A percentile compares a stretch with the other conserved stretches of the same genome.
Evolutionary conservation across 1,140 invertebrate species (phyloP).

Genomic region (Zaprionus inermis): DNA sequence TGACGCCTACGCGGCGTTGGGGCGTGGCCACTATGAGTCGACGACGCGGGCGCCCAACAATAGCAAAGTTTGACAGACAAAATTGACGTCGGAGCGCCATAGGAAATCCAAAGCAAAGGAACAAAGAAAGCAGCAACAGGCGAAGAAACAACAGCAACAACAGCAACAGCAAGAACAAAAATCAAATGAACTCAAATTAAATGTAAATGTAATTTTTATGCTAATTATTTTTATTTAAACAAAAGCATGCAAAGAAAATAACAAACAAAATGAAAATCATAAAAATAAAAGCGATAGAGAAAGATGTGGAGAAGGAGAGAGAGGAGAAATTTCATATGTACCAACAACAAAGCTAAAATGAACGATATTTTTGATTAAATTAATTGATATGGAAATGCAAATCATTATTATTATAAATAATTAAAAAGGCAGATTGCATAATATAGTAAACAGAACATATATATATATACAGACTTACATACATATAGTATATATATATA

Average conservation of each 20-base stretch:
- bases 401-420: constrained; percentile 68
- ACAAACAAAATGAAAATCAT: constrained; percentile 29
- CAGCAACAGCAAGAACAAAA: constrained; percentile 70
- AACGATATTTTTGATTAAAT: constrained; percentile 78
- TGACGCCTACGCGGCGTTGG: constrained; percentile 88
- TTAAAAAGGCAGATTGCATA: constrained; percentile 67
- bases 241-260: constrained; percentile 39
- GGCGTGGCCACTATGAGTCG: constrained; percentile 85
- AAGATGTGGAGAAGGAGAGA: constrained; percentile 25
- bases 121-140: constrained; percentile 58
- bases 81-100: constrained; percentile 59
- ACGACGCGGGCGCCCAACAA: constrained; percentile 84
- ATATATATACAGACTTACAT: constrained; percentile 37
- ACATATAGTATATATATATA: constrained; percentile 37
- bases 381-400: constrained; percentile 66
- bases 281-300: constrained; percentile 16
- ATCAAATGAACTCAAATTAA: constrained; percentile 84
- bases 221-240: constrained; percentile 84
- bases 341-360: constrained; percentile 48
- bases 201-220: constrained; percentile 84
- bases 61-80: constrained; percentile 86
- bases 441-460: constrained; percentile 46
- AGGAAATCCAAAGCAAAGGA: constrained; percentile 64
- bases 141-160: constrained; percentile 35
- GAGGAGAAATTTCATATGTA: constrained; percentile 35